Evolutionary conservation across 2,888 invertebrate species (phyloP).

Genomic region (Crioceris asparagi): DNA sequence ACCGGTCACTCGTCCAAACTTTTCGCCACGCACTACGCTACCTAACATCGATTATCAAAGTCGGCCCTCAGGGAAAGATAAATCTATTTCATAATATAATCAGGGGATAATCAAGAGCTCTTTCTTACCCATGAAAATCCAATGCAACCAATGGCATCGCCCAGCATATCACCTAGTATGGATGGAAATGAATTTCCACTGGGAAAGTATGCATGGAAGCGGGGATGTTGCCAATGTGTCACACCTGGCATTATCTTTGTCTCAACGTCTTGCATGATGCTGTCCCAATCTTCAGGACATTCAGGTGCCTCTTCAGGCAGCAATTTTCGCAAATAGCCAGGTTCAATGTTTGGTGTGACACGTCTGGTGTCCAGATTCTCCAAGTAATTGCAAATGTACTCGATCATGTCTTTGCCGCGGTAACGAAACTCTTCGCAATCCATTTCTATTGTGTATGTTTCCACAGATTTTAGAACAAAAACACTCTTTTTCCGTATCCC

Average conservation of each 20-base stretch:
- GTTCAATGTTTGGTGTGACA: slow-evolving; percentile 83
- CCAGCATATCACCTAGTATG: slow-evolving; percentile 94
- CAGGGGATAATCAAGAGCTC: too few relatives aligned
- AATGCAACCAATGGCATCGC: slow-evolving; percentile 91
- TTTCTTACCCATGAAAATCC: slow-evolving; percentile 97
- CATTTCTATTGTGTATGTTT: slow-evolving; percentile 50
- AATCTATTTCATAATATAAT: too few relatives aligned
- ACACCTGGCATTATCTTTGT: slow-evolving; percentile 89
- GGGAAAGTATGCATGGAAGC: slow-evolving; percentile 98
- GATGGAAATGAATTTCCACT: slow-evolving; percentile 96
- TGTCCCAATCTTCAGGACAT: slow-evolving; percentile 75
- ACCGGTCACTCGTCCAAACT: too few relatives aligned
- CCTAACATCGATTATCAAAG: too few relatives aligned
- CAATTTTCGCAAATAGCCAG: slow-evolving; percentile 74
- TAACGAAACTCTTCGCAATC: slow-evolving; percentile 78
- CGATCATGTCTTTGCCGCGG: slow-evolving; percentile 88
- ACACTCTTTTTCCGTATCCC: too few relatives aligned
- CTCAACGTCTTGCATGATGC: slow-evolving; percentile 84
- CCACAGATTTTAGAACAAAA: too few relatives aligned
- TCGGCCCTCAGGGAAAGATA: too few relatives aligned
- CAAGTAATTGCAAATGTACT: slow-evolving; percentile 88
- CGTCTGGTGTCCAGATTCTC: slow-evolving; percentile 65
- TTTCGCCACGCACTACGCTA: too few relatives aligned
- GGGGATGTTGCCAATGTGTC: slow-evolving; percentile 98
- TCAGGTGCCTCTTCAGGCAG: slow-evolving; percentile 73